These are phyloP conservation scores for Pseudochromis fuscus DNA, from an alignment of 2,797 vertebrate genomes.

Conservation along the genomic window DNA sequence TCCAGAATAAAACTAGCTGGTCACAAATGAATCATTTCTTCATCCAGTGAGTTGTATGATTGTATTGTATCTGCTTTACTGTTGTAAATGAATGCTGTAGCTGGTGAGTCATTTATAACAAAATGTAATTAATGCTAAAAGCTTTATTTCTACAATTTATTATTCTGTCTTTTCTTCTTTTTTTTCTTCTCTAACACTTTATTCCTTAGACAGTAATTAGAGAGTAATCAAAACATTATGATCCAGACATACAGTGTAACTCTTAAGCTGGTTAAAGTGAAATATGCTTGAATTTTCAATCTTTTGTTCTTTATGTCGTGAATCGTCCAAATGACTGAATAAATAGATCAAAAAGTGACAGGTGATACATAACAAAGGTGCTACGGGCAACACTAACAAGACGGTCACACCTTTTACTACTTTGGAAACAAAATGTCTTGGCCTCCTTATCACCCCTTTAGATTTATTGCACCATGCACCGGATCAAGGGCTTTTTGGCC, in stretches of 20 bases:
- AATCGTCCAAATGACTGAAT: neutral
- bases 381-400: neutral
- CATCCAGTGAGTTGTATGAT: too few species aligned
- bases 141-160: neutral
- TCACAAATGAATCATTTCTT: neutral
- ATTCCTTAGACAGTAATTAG: too few species aligned
- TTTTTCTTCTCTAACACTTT: neutral
- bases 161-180: neutral
- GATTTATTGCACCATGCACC: conserved; percentile 14
- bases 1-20: neutral
- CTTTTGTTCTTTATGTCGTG: neutral
- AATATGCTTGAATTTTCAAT: neutral
- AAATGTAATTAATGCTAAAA: neutral
- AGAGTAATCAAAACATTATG: too few species aligned
- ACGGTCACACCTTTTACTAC: neutral
- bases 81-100: neutral
- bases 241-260: neutral
- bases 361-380: neutral
- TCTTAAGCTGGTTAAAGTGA: neutral
- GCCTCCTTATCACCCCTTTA: conserved; percentile 24
- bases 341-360: neutral
- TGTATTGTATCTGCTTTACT: neutral
- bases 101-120: neutral
- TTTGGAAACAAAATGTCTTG: conserved; percentile 11
- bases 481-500: conserved; percentile 32